phyloP scores from a whole-genome alignment of 2,113 vertebrate species.

The Anthoscopus minutus region DNA sequence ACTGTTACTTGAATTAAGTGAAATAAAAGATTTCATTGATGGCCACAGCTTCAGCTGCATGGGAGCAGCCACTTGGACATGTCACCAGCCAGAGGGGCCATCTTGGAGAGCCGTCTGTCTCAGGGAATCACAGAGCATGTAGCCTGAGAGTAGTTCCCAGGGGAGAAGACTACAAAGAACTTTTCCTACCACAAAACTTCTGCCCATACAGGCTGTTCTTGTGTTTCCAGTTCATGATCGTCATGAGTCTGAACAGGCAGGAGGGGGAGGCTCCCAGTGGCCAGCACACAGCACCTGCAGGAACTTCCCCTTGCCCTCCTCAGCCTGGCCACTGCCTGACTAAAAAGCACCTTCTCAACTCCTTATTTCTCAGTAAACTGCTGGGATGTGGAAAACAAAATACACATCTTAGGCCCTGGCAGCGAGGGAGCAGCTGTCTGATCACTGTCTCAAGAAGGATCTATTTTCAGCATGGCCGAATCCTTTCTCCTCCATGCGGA shows the following conservation, averaged over 20 bases:
- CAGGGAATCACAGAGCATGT: background rate
- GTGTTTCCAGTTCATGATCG: background rate
- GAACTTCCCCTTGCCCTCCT: background rate
- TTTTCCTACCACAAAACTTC: background rate
- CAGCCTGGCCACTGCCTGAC: background rate
- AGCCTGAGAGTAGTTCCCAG: background rate
- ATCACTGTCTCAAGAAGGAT: background rate
- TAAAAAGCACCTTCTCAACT: background rate
- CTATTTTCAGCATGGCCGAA: constrained; percentile 9
- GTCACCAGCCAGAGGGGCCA: background rate
- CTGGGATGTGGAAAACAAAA: background rate
- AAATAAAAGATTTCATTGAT: background rate
- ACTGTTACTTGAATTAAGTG: background rate
- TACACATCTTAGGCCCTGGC: background rate
- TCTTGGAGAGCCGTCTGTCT: background rate
- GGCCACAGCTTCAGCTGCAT: background rate
- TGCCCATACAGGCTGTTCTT: background rate
- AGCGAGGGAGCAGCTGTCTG: background rate
- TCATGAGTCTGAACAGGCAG: background rate
- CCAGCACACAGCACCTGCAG: background rate
- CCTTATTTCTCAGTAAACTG: background rate
- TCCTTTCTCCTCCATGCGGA: background rate
- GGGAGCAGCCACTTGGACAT: background rate
- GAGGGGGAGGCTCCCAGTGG: background rate
- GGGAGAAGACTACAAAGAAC: background rate